Evolutionary conservation across 2,888 invertebrate species (phyloP).

Genomic region (Heliothis peltigera): DNA sequence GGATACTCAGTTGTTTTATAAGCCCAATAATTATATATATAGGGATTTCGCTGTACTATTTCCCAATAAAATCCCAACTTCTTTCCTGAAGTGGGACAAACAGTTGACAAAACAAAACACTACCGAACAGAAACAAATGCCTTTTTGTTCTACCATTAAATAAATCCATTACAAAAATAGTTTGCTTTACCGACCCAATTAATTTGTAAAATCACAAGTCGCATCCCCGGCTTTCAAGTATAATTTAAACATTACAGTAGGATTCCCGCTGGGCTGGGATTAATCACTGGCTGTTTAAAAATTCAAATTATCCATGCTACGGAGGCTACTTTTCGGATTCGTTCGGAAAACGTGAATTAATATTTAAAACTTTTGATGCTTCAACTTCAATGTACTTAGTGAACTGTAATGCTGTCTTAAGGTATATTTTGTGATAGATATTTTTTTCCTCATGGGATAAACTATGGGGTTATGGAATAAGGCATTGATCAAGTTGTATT

Average conservation of each 20-base stretch:
- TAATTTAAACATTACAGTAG: constrained; percentile 63
- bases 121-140: constrained; percentile 21
- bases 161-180: constrained; percentile 57
- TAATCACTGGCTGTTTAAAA: constrained; percentile 82
- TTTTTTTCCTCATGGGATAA: constrained; percentile 26
- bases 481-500: constrained; percentile 37
- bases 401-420: constrained; percentile 26
- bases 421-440: constrained; percentile 15
- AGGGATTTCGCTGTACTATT: background rate
- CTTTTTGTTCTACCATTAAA: constrained; percentile 19
- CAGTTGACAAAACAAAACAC: constrained; percentile 11
- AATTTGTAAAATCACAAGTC: constrained; percentile 63
- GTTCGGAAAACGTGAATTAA: constrained; percentile 74
- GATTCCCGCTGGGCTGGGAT: constrained; percentile 67
- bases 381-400: constrained; percentile 43
- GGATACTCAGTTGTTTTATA: too few relatives aligned
- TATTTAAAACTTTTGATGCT: constrained; percentile 71
- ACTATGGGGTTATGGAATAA: constrained; percentile 29
- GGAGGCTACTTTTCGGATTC: constrained; percentile 73
- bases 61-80: background rate
- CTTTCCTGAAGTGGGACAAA: background rate
- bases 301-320: constrained; percentile 80
- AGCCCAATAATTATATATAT: too few relatives aligned
- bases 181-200: constrained; percentile 57
- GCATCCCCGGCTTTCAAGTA: constrained; percentile 59